These are phyloP conservation scores for Ethmia dodecea DNA, from an alignment of 2,888 invertebrate genomes.

Conservation along the genomic window DNA sequence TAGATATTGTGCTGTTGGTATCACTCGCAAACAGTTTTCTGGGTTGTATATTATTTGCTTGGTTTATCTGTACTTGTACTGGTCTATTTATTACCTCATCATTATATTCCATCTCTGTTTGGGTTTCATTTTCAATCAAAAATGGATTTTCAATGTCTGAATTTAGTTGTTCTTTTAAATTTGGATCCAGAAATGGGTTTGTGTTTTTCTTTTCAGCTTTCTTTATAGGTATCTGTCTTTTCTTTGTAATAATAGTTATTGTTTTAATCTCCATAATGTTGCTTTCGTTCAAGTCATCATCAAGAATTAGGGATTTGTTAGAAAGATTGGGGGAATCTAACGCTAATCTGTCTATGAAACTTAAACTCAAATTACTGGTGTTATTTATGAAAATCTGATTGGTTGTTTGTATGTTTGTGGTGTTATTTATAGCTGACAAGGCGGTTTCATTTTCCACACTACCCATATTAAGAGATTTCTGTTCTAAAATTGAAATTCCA, in stretches of 20 bases:
- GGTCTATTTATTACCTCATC: constrained; percentile 35
- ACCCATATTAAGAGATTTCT: constrained; percentile 36
- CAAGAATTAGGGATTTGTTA: constrained; percentile 59
- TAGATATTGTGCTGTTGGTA: constrained; percentile 64
- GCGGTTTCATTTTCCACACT: constrained; percentile 21
- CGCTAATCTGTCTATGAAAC: constrained; percentile 66
- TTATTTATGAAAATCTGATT: constrained; percentile 60
- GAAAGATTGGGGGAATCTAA: constrained; percentile 57
- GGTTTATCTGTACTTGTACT: constrained; percentile 16
- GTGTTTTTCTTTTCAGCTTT: constrained; percentile 42
- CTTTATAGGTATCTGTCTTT: constrained; percentile 39
- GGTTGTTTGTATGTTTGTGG: constrained; percentile 48
- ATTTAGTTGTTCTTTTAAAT: constrained; percentile 30
- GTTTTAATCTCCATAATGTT: constrained; percentile 76
- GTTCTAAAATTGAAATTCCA: constrained; percentile 49
- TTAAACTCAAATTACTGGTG: constrained; percentile 52
- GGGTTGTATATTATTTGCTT: constrained; percentile 39
- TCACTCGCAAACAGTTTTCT: constrained; percentile 55
- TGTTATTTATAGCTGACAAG: constrained; percentile 30
- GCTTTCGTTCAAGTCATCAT: constrained; percentile 72
- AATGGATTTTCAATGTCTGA: constrained; percentile 48
- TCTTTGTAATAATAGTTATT: constrained; percentile 67
- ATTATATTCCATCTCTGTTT: constrained; percentile 49
- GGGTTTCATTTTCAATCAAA: constrained; percentile 28
- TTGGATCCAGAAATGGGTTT: constrained; percentile 64